Conservation (phyloP, 2,113 vertebrate species). For the Condylura cristata region DNA sequence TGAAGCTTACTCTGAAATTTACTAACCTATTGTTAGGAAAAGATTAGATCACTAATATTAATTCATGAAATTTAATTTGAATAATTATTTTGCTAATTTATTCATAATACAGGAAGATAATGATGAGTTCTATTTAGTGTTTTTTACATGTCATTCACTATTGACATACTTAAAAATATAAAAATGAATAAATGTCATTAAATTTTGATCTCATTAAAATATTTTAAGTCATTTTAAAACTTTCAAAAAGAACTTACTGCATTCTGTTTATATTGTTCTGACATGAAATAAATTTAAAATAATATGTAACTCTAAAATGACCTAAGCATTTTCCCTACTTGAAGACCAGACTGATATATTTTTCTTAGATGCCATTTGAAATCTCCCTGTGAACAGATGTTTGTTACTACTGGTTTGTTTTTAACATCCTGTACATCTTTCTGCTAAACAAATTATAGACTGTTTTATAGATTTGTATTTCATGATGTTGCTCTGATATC, state of each 20-base stretch:
- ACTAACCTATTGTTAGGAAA: constrained; percentile 46
- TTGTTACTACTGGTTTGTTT: too few species aligned
- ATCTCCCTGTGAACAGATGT: too few species aligned
- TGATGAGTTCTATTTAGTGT: constrained; percentile 39
- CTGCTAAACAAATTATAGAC: background rate
- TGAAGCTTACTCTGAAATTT: constrained; percentile 16
- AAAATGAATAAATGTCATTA: constrained; percentile 55
- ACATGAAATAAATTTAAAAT: constrained; percentile 36
- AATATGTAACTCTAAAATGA: background rate
- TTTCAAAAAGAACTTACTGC: background rate
- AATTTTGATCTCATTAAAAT: background rate
- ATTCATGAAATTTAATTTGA: constrained; percentile 69
- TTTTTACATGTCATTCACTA: constrained; percentile 58
- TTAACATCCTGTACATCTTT: too few species aligned
- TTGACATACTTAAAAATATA: constrained; percentile 31
- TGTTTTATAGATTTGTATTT: too few species aligned
- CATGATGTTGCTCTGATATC: too few species aligned
- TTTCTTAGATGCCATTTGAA: too few species aligned
- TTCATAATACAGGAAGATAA: constrained; percentile 63
- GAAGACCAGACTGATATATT: too few species aligned
- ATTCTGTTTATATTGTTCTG: background rate
- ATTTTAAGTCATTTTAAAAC: constrained; percentile 17
- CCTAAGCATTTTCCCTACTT: background rate
- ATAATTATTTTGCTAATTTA: constrained; percentile 74
- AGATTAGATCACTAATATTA: constrained; percentile 55